These are phyloP conservation scores for Macaria liturata DNA, from an alignment of 2,888 invertebrate genomes.

Conservation along the genomic window DNA sequence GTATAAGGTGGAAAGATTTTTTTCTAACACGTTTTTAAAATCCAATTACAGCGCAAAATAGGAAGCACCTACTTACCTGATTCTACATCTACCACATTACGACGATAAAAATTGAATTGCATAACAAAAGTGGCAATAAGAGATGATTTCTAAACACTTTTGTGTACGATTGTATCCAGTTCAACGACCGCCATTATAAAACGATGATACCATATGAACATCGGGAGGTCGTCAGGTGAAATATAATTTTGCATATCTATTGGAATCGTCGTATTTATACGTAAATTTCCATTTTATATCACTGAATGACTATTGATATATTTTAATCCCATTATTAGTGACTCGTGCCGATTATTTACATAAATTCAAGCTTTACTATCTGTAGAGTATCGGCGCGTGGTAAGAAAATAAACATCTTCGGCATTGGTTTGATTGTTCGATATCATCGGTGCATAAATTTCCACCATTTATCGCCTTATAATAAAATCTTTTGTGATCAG, in stretches of 20 bases:
- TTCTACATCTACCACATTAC: slow-evolving; percentile 17
- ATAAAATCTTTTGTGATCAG: slow-evolving; percentile 16
- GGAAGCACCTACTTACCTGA: slow-evolving; percentile 14
- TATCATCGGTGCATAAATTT: slow-evolving; percentile 37
- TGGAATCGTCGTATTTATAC: slow-evolving; percentile 59
- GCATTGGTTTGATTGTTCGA: slow-evolving; percentile 27
- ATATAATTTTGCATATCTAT: slow-evolving; percentile 77
- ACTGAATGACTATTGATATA: slow-evolving; percentile 37
- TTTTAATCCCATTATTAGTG: slow-evolving; percentile 28
- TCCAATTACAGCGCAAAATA: slow-evolving; percentile 10
- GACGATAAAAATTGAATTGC: slow-evolving; percentile 30
- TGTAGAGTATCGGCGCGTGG: slow-evolving; percentile 29
- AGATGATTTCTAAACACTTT: slow-evolving; percentile 44
- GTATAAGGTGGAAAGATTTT: background rate
- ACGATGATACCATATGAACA: slow-evolving; percentile 60
- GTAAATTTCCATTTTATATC: slow-evolving; percentile 57
- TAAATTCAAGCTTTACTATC: slow-evolving; percentile 47
- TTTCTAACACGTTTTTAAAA: slow-evolving; percentile 1
- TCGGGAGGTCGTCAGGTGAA: slow-evolving; percentile 60
- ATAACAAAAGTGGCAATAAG: slow-evolving; percentile 42
- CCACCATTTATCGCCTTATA: slow-evolving; percentile 22
- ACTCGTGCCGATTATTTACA: slow-evolving; percentile 55
- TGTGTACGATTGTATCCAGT: slow-evolving; percentile 59
- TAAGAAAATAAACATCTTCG: slow-evolving; percentile 24
- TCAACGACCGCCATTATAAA: slow-evolving; percentile 64